Evolutionary conservation across 2,113 vertebrate species (phyloP), one percentile per base, ranked within the genome.

Genomic region (Aleadryas rufinucha): DNA sequence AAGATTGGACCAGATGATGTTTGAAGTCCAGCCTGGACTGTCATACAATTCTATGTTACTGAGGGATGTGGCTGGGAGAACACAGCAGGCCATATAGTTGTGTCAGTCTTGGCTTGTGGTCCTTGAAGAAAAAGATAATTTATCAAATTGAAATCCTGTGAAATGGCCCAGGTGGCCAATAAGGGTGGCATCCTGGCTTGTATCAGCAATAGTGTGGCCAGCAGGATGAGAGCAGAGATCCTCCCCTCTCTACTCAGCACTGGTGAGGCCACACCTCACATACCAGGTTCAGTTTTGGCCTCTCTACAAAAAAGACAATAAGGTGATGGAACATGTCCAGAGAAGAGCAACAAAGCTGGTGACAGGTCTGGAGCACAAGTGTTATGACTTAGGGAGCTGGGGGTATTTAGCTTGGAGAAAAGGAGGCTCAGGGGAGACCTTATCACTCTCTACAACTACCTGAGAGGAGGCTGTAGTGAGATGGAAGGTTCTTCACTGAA

Each of bases 321-420:
- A 59, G 10, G 7, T 26, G 8, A 13, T 39, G 33, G 9, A 39
- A 9, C 0, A 0, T 12, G 9, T 52, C 23, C 60, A 66, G 37
- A 59, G 59, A 59, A 42, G 22, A 33, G 16, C 52, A 66, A 11
- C 10, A 37, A 1, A 50, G 31, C 18, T 20, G 23, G 7, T 33
- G 28, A 41, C 2, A 2, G 35, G 11, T 47, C 47, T 47, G n/a
- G 65, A 79, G 13, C 45, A 74, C 5, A n/a, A 23, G 37, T 17
- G 15, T 11, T 20, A 59, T 14, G 28, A n/a, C 47, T 30, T 8
- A 39, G 39, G 64, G 64, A 70, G 44, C 11, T 50, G 42, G 12
- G 17, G 8, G 4, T 33, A 19, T 45, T 74, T 19, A 37, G 10
- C 18, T 17, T 44, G 19, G 52, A 23, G 28, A 52, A 52, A 59